These are phyloP conservation scores for Microhierax caerulescens DNA, from an alignment of 2,797 vertebrate genomes.

Conservation along the genomic window DNA sequence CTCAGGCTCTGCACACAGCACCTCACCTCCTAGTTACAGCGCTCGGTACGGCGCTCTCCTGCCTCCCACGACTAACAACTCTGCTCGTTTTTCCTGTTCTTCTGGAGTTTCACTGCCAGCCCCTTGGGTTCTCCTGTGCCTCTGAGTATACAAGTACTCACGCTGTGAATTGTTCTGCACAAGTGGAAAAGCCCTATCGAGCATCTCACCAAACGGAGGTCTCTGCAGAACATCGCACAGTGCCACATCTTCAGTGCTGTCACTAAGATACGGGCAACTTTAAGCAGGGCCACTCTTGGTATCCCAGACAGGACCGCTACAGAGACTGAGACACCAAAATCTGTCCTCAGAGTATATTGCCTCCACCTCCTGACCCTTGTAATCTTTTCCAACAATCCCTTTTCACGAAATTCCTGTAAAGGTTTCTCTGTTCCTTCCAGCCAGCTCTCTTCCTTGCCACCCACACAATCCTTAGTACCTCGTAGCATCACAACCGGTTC, in stretches of 20 bases:
- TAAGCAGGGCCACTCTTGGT: neutral
- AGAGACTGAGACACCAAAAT: neutral
- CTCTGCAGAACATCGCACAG: neutral
- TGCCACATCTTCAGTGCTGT: neutral
- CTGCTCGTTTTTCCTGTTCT: neutral
- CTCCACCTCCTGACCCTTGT: neutral
- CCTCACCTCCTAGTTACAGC: neutral
- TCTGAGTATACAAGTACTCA: neutral
- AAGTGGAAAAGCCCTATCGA: neutral
- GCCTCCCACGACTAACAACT: neutral
- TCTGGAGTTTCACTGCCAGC: neutral
- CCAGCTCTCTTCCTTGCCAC: neutral
- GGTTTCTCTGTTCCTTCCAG: neutral
- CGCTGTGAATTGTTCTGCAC: neutral
- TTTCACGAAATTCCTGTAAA: neutral
- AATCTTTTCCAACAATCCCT: neutral
- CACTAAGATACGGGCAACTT: neutral
- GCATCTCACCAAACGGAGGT: neutral
- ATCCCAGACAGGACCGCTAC: neutral
- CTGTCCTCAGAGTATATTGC: neutral
- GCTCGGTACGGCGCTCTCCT: neutral
- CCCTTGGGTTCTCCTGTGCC: neutral
- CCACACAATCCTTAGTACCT: neutral
- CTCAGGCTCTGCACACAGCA: neutral
- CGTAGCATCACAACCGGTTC: neutral